phyloP scores from a whole-genome alignment of 2,113 vertebrate genomes.

The Esox niger region DNA sequence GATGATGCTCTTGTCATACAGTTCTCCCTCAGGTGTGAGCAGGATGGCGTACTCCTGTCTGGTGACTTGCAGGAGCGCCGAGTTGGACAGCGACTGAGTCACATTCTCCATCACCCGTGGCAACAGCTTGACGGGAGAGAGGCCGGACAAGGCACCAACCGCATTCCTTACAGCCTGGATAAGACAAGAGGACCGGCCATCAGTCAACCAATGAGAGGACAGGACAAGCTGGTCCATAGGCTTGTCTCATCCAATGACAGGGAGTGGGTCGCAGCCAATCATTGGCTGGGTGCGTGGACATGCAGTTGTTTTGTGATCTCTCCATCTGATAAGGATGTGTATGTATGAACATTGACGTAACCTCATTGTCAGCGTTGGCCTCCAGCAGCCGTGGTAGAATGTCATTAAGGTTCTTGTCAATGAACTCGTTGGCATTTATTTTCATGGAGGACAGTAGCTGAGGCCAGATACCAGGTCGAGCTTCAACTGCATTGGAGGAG shows the following conservation, averaged over 20 bases:
- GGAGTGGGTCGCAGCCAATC: background rate
- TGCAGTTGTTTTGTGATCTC: background rate
- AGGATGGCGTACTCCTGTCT: slow-evolving; percentile 91
- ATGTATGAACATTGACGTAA: slow-evolving; percentile 34
- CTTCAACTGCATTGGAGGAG: slow-evolving; percentile 65
- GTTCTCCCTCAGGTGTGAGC: slow-evolving; percentile 84
- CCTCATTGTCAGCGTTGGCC: slow-evolving; percentile 77
- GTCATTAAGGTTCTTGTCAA: slow-evolving; percentile 81
- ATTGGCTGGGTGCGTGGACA: background rate
- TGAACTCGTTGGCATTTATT: slow-evolving; percentile 81
- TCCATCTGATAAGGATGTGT: background rate
- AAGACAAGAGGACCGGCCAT: background rate
- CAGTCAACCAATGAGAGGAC: background rate
- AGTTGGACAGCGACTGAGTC: slow-evolving; percentile 75
- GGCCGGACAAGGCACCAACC: slow-evolving; percentile 79
- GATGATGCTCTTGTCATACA: slow-evolving; percentile 93
- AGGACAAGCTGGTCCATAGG: background rate
- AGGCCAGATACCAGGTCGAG: slow-evolving; percentile 83
- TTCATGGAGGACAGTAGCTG: slow-evolving; percentile 85
- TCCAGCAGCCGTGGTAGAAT: slow-evolving; percentile 81
- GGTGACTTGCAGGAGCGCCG: slow-evolving; percentile 81
- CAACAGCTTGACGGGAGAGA: slow-evolving; percentile 85
- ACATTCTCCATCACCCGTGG: slow-evolving; percentile 83
- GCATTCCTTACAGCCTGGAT: slow-evolving; percentile 81
- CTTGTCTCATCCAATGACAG: background rate